Evolutionary conservation across 1,140 invertebrate species (phyloP).

Genomic region (Pygmarrhopalites habei): DNA sequence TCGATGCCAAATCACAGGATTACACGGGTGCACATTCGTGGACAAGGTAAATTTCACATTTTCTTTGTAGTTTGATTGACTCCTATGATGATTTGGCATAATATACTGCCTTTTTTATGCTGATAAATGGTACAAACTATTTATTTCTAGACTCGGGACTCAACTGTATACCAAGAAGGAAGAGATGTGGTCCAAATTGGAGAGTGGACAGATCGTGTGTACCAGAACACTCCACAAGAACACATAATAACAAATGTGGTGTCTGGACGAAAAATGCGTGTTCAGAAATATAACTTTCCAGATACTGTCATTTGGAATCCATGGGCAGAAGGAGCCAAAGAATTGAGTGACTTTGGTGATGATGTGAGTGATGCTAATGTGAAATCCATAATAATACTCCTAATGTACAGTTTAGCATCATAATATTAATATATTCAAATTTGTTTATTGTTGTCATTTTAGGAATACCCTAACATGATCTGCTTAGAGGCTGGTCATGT

Average conservation of each 20-base stretch:
- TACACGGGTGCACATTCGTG: conserved; percentile 83
- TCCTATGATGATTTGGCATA: not conserved
- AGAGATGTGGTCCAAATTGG: conserved; percentile 78
- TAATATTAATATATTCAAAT: too few species aligned
- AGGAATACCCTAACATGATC: conserved; percentile 51
- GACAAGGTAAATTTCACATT: conserved; percentile 70
- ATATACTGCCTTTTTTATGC: too few species aligned
- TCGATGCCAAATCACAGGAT: conserved; percentile 78
- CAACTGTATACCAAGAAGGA: conserved; percentile 73
- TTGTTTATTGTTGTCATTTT: too few species aligned
- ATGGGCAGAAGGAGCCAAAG: conserved; percentile 83
- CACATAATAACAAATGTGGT: conserved; percentile 89
- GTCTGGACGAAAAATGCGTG: conserved; percentile 79
- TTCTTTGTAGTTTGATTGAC: not conserved
- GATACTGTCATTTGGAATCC: conserved; percentile 90
- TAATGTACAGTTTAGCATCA: too few species aligned
- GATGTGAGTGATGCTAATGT: too few species aligned
- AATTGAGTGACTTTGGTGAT: conserved; percentile 87
- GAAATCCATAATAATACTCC: too few species aligned
- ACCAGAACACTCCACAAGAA: conserved; percentile 84
- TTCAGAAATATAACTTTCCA: conserved; percentile 89
- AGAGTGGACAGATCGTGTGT: conserved; percentile 88
- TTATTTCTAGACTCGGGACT: conserved; percentile 62
- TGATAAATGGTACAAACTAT: conserved; percentile 1
- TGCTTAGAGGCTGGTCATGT: conserved; percentile 91